phyloP scores from a whole-genome alignment of 2,888 invertebrate species.

The Caenorhabditis sp. region DNA sequence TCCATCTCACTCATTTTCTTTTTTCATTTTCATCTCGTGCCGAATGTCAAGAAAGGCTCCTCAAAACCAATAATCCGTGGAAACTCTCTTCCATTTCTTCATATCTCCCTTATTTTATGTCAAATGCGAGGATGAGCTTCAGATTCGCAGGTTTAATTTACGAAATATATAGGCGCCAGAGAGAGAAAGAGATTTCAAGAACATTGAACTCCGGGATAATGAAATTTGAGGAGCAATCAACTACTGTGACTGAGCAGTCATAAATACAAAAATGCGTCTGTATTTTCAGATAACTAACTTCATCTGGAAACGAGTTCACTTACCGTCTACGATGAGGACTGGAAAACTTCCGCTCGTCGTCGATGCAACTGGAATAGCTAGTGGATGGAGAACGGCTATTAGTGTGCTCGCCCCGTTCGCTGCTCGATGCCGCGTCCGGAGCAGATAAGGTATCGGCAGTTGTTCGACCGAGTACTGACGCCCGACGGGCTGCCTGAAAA shows the following conservation, averaged over 20 bases:
- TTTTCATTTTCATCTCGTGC: constrained; percentile 49
- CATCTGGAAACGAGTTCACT: neutral
- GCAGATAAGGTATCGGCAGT: constrained; percentile 58
- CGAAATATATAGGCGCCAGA: neutral
- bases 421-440: constrained; percentile 56
- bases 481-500: constrained; percentile 68
- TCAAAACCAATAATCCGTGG: constrained; percentile 61
- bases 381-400: constrained; percentile 64
- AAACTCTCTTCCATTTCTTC: constrained; percentile 20
- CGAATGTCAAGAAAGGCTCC: constrained; percentile 60
- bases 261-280: too few species aligned
- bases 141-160: constrained; percentile 16
- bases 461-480: constrained; percentile 65
- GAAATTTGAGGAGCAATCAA: constrained; percentile 5
- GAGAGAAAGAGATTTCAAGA: constrained; percentile 2
- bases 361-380: constrained; percentile 66
- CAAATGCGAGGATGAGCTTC: constrained; percentile 6
- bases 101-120: constrained; percentile 19
- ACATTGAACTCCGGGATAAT: constrained; percentile 12
- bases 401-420: constrained; percentile 51
- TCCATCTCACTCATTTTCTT: constrained; percentile 52
- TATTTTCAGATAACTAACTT: too few species aligned
- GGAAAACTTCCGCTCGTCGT: constrained; percentile 68
- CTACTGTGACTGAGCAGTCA: too few species aligned
- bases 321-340: constrained; percentile 67